Conservation (phyloP, 2,888 invertebrate species). For the Drosophila formosana region DNA sequence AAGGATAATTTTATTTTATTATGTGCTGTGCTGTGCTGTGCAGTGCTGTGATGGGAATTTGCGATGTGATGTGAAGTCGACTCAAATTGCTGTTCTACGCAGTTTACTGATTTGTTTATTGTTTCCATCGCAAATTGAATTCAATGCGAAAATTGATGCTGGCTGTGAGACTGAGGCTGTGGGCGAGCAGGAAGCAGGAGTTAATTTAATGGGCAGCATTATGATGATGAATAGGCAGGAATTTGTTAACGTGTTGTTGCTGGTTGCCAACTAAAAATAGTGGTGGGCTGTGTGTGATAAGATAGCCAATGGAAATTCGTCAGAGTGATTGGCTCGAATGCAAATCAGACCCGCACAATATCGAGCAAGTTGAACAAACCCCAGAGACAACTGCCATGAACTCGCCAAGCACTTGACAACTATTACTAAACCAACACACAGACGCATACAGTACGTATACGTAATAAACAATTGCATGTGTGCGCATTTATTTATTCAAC, state of each 20-base stretch:
- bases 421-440: slow-evolving; percentile 26
- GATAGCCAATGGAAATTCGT: slow-evolving; percentile 23
- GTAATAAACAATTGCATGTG: neutral
- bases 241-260: neutral
- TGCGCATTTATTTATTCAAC: slow-evolving; percentile 35
- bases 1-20: slow-evolving; percentile 38
- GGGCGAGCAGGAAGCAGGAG: slow-evolving; percentile 1
- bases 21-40: neutral
- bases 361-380: slow-evolving; percentile 69
- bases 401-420: slow-evolving; percentile 48
- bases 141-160: slow-evolving; percentile 54
- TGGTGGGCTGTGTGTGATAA: slow-evolving; percentile 11
- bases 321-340: slow-evolving; percentile 29
- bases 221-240: slow-evolving; percentile 33
- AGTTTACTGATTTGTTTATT: slow-evolving; percentile 30
- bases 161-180: neutral
- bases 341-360: slow-evolving; percentile 46
- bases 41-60: neutral
- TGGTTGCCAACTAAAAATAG: neutral
- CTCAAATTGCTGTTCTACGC: slow-evolving; percentile 50
- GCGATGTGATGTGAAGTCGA: slow-evolving; percentile 9
- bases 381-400: slow-evolving; percentile 64
- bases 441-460: neutral
- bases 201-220: neutral
- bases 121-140: slow-evolving; percentile 32